Evolutionary conservation across 1,140 invertebrate species (phyloP).

Genomic region (Tetragonula clypearis): DNA sequence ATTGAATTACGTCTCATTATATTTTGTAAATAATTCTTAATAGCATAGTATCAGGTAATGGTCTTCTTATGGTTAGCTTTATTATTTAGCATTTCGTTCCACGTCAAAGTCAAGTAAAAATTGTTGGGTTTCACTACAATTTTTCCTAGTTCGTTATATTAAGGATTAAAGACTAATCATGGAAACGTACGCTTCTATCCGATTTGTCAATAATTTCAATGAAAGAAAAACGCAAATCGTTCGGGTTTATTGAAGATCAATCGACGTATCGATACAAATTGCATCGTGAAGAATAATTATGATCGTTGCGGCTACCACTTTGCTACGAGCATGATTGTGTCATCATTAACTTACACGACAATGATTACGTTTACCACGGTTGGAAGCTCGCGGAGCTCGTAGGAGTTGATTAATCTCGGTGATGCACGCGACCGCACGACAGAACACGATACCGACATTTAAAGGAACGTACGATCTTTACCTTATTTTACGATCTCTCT

Average conservation of each 20-base stretch:
- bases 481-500: constrained; percentile 1
- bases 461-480: constrained; percentile 30
- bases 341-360: constrained; percentile 27
- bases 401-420: constrained; percentile 43
- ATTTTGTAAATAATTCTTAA: no score
- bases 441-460: constrained; percentile 35
- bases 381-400: constrained; percentile 36
- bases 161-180: not conserved
- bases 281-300: constrained; percentile 8
- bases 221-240: not conserved
- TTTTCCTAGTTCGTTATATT: not conserved
- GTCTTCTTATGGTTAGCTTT: not conserved
- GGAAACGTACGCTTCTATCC: not conserved
- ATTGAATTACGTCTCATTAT: no score
- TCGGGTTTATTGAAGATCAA: not conserved
- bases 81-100: no score
- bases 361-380: constrained; percentile 42
- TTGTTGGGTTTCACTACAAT: not conserved
- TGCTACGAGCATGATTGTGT: constrained; percentile 11
- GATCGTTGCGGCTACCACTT: constrained; percentile 13
- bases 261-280: not conserved
- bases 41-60: not conserved
- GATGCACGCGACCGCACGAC: constrained; percentile 27
- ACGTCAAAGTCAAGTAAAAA: not conserved
- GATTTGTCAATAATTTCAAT: not conserved